Evolutionary conservation across 2,113 vertebrate genomes (phyloP), one percentile per base, ranked within the genome.

Genomic region (Pollimyrus isidori): DNA sequence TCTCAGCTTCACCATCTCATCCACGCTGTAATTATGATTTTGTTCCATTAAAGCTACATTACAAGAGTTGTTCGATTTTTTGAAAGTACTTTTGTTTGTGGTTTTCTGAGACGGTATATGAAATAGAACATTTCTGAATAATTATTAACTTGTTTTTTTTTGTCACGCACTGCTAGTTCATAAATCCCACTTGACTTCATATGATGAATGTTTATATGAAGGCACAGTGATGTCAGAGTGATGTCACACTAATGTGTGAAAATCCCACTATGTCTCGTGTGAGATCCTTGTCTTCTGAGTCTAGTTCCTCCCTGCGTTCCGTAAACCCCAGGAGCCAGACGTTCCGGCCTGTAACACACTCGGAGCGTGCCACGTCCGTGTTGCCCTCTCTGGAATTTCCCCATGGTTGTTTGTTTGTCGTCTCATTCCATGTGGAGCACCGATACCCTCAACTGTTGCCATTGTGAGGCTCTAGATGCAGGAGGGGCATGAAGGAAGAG

Each of bases 401-500:
- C 94, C 92, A 93, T 94, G 94, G 94, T 95, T 93, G 91, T 91
- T 92, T 56, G 93, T 89, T 93, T 90, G 30, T 62, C 39, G 9
- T 21, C 52, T 7, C n/a, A 10, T 87, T 87, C 7, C 26, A 42
- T 65, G 87, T 23, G 4, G 19, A 10, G 17, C 3, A 7, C 19
- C 0, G 39, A 21, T 89, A 95, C 95, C 95, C 95, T 94, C 96
- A 96, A 95, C 96, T 96, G 96, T 95, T 96, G 95, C 95, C 93
- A 94, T 95, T 97, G 39, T 97, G 96, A 95, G 93, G 92, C 94
- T 96, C 3, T 96, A 95, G 96, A 96, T 93, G 93, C 93, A 94
- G 93, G 94, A 95, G 95, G 95, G 95, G 95, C 95, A 94, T 95
- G 94, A 95, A 96, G 94, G 95, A 95, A 93, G 93, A 95, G 95